Base-by-base conservation (phyloP, 2,797 vertebrate genomes). In the Schizothorax lantsangensis region DNA sequence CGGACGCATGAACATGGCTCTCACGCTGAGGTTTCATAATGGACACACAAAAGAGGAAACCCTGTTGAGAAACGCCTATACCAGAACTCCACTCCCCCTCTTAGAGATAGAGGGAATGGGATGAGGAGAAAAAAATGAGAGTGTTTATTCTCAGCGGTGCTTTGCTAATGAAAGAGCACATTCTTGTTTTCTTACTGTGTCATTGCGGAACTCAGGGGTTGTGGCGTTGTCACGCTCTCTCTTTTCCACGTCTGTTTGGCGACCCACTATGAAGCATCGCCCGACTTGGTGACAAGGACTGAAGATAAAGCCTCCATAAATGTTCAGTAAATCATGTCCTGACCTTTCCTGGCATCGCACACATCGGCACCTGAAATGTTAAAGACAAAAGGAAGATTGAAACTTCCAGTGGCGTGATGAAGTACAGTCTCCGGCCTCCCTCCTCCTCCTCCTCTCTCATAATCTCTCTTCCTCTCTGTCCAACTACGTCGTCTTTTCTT, bases 341-440 rank as follows among this genome's bases (percentile, higher is more conserved):
- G 94, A 96, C 95, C 95, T 97, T 97, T 97, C 91, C 86, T 92
- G 93, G 93, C 94, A 94, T 92, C 89, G 86, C 91, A 92, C 92
- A 93, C 92, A 93, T 92, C 87, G 89, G 90, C 91, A 92, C 89
- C 91, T 92, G 89, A 93, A 94, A 95, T 94, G 93, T 92, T 93
- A 91, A 92, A 93, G 94, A 93, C 86, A 84, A 92, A 92, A 91
- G 89, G 88, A 92, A 93, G 93, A 94, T 92, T 92, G 91, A 93
- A 92, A 93, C 92, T 91, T 93, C 89, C 88, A 91, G 88, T 91
- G 86, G 83, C 90, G 91, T 93, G 93, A 94, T 95, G 92, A 91
- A 94, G 88, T 90, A 90, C 89, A 92, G 89, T 92, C 81, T 79
- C 87, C 81, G 84, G 84, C 91, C n/a, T 17, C 71, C 82, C 85